Evolutionary conservation across 2,113 vertebrate species (phyloP).

Genomic region (Clarias batrachus): DNA sequence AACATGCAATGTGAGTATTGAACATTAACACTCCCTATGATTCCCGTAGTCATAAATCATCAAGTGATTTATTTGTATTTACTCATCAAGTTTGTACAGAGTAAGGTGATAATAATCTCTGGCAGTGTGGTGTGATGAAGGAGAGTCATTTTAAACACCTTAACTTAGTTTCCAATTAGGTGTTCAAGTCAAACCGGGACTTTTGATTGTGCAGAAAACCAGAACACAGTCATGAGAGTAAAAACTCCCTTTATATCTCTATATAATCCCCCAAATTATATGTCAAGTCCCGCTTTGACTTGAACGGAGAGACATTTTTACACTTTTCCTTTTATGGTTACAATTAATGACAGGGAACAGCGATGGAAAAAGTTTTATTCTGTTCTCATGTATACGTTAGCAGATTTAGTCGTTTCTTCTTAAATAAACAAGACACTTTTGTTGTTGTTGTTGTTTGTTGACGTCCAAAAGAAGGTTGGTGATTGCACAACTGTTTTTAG

Average conservation of each 20-base stretch:
- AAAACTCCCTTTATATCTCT: too few species aligned
- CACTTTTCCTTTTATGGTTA: background rate
- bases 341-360: background rate
- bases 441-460: too few species aligned
- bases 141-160: too few species aligned
- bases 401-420: background rate
- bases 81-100: too few species aligned
- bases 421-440: background rate
- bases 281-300: too few species aligned
- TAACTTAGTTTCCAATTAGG: too few species aligned
- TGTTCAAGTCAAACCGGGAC: background rate
- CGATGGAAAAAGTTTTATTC: background rate
- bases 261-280: too few species aligned
- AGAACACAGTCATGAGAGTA: too few species aligned
- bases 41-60: background rate
- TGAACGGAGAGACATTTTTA: too few species aligned
- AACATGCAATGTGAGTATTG: background rate
- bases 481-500: background rate
- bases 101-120: too few species aligned
- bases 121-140: too few species aligned
- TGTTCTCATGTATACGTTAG: background rate
- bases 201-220: too few species aligned
- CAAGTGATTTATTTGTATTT: background rate
- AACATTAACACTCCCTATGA: background rate
- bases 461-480: background rate